A percentile compares a stretch with the other conserved stretches of the same genome.
Evolutionary conservation across 2,888 invertebrate species (phyloP).

Genomic region (Pyrochroa serraticornis): DNA sequence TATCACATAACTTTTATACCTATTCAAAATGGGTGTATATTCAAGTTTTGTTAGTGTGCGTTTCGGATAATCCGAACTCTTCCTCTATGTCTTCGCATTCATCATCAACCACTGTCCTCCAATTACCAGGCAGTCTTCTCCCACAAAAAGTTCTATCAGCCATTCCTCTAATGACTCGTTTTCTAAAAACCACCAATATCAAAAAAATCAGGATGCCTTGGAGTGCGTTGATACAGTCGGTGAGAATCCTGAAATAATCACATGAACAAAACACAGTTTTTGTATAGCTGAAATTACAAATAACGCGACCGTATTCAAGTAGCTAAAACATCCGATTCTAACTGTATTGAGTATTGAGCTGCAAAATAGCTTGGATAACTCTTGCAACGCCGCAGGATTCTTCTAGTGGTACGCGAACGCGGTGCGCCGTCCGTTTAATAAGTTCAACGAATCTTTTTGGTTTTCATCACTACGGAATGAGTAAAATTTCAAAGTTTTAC

Average conservation of each 20-base stretch:
- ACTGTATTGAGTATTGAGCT: too few relatives aligned
- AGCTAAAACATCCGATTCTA: too few relatives aligned
- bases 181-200: constrained; percentile 64
- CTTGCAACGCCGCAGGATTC: too few relatives aligned
- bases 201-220: constrained; percentile 69
- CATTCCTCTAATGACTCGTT: constrained; percentile 61
- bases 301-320: too few relatives aligned
- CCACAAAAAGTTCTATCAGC: constrained; percentile 53
- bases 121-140: constrained; percentile 47
- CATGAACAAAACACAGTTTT: too few relatives aligned
- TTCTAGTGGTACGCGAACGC: too few relatives aligned
- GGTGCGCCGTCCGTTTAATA: too few relatives aligned
- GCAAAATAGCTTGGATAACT: too few relatives aligned
- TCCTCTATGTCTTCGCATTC: constrained; percentile 53
- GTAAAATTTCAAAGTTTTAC: too few relatives aligned
- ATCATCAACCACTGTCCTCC: constrained; percentile 58
- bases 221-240: constrained; percentile 65
- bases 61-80: constrained; percentile 25
- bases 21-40: background rate
- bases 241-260: constrained; percentile 60
- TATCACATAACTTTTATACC: background rate
- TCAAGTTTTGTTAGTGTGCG: constrained; percentile 10
- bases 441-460: too few relatives aligned
- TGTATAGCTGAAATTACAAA: too few relatives aligned
- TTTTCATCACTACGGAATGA: too few relatives aligned